phyloP scores from a whole-genome alignment of 2,113 vertebrate species.

The Nymphicus hollandicus region DNA sequence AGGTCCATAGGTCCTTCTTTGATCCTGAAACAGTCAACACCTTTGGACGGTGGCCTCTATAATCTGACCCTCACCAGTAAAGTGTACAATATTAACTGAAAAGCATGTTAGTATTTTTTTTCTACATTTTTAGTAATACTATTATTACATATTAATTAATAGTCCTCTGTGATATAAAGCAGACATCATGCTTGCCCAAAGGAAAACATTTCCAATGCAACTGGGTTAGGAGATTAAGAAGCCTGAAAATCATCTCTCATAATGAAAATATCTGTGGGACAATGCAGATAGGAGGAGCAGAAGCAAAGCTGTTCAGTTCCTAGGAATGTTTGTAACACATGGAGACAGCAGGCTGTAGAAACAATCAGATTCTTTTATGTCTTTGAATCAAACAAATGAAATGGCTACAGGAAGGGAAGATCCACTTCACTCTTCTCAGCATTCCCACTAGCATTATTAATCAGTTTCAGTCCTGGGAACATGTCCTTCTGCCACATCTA shows the following conservation, averaged over 20 bases:
- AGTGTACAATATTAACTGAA: not conserved
- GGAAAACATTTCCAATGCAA: not conserved
- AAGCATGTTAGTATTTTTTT: not conserved
- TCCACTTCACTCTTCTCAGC: not conserved
- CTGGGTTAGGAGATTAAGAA: not conserved
- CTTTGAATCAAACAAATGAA: not conserved
- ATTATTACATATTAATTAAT: not conserved
- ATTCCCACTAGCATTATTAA: not conserved
- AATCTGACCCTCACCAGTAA: not conserved
- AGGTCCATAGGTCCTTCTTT: not conserved
- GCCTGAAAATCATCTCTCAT: not conserved
- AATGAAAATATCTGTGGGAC: not conserved
- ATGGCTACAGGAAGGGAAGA: not conserved
- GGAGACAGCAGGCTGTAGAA: not conserved
- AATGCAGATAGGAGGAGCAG: not conserved
- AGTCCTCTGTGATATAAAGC: not conserved
- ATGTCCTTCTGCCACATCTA: not conserved
- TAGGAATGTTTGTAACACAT: not conserved
- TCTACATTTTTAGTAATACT: not conserved
- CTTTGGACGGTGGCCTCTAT: not conserved
- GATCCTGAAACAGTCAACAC: not conserved
- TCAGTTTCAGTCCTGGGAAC: conserved; percentile 35
- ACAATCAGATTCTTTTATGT: not conserved
- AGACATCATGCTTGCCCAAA: not conserved
- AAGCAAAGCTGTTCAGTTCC: not conserved